phyloP scores from a whole-genome alignment of 2,888 invertebrate species.

The Hyles lineata region DNA sequence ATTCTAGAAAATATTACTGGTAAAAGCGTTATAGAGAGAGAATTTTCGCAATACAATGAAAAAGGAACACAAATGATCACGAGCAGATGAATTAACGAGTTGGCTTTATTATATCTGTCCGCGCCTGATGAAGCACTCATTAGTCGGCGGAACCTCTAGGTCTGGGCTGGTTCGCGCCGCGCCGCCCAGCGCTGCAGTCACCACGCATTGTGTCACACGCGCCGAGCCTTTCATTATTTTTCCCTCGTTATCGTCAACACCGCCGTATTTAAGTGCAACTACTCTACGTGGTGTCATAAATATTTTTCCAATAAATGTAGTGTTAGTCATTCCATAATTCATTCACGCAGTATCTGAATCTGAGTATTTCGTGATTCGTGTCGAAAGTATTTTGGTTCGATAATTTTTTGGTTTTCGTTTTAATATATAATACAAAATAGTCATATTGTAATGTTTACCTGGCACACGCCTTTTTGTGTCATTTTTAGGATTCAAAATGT shows the following conservation, averaged over 20 bases:
- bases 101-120: constrained; percentile 33
- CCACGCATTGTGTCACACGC: constrained; percentile 14
- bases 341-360: no score
- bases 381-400: no score
- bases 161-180: constrained; percentile 5
- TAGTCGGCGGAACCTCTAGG: constrained; percentile 17
- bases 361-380: no score
- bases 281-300: no score
- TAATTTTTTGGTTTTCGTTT: no score
- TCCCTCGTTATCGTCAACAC: constrained; percentile 8
- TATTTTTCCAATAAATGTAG: no score
- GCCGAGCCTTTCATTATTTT: constrained; percentile 10
- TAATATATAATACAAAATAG: no score
- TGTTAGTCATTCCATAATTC: no score
- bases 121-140: constrained; percentile 25
- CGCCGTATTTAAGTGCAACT: not conserved
- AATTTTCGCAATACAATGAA: constrained; percentile 9
- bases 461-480: no score
- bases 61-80: constrained; percentile 22
- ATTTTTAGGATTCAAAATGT: no score
- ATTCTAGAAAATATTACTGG: not conserved
- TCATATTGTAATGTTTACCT: no score
- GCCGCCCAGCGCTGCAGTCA: not conserved
- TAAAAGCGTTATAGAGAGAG: not conserved
- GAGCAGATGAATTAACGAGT: constrained; percentile 29